Percentiles rank a stretch among this genome's conserved stretches.
Conservation (phyloP, 2,113 vertebrate species). For the Xiphophorus maculatus region DNA sequence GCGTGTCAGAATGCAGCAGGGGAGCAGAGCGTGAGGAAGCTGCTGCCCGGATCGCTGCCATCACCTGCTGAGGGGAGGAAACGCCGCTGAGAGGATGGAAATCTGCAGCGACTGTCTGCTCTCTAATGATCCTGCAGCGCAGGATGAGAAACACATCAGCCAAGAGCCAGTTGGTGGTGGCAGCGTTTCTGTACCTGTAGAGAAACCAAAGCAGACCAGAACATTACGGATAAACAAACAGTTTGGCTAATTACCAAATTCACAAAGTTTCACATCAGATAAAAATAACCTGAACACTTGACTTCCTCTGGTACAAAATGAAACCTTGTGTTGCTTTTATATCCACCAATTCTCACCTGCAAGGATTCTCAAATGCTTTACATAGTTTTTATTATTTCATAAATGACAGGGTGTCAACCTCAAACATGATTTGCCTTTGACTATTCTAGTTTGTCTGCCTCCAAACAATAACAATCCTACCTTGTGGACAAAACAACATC, state of each 20-base stretch:
- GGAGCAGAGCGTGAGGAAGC: slow-evolving; percentile 38
- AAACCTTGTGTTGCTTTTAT: no score
- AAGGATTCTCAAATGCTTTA: no score
- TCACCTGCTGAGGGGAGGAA: slow-evolving; percentile 45
- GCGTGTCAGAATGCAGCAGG: slow-evolving; percentile 2
- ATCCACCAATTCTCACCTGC: no score
- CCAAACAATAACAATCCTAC: no score
- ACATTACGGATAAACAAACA: slow-evolving; percentile 23
- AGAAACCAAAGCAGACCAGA: slow-evolving; percentile 13
- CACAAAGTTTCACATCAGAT: no score
- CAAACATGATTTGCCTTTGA: no score
- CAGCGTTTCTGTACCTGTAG: slow-evolving; percentile 7
- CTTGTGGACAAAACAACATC: no score
- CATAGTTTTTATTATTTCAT: no score
- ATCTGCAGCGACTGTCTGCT: slow-evolving; percentile 39
- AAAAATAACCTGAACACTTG: no score
- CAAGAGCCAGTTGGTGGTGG: slow-evolving; percentile 4
- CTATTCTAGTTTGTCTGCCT: no score
- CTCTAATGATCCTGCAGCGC: slow-evolving; percentile 46
- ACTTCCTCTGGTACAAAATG: no score
- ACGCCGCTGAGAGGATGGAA: slow-evolving; percentile 40
- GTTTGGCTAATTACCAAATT: slow-evolving; percentile 26
- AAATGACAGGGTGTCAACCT: no score
- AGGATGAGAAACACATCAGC: slow-evolving; percentile 38
- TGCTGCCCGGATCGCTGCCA: slow-evolving; percentile 38